Evolutionary conservation across 2,888 invertebrate genomes (phyloP).

Genomic region (Rhopalosiphum nymphaeae): DNA sequence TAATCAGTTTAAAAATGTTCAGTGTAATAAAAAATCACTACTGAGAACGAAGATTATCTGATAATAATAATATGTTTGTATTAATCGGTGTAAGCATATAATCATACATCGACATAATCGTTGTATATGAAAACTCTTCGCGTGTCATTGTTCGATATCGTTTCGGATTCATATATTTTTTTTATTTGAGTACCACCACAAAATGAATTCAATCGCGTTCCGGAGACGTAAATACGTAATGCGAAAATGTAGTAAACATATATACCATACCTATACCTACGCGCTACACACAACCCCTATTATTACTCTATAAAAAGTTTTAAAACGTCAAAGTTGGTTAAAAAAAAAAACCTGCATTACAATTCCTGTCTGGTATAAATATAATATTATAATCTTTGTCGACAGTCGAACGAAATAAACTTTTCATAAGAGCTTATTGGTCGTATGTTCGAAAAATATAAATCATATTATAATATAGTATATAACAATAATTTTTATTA

Average conservation of each 20-base stretch:
- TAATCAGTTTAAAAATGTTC: too few species aligned
- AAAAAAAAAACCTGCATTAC: not conserved
- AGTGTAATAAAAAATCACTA: not conserved
- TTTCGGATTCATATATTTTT: not conserved
- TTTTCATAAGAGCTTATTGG: not conserved
- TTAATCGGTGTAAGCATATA: too few species aligned
- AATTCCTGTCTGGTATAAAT: not conserved
- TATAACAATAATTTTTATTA: too few species aligned
- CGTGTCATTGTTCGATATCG: not conserved
- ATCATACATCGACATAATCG: too few species aligned
- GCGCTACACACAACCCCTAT: not conserved
- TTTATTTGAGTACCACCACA: not conserved
- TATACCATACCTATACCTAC: not conserved
- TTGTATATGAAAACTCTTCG: not conserved
- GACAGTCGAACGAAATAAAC: not conserved
- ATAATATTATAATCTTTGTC: not conserved
- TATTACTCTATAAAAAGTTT: not conserved
- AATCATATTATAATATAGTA: too few species aligned
- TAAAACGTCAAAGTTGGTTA: not conserved
- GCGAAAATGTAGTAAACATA: not conserved
- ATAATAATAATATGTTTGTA: not conserved
- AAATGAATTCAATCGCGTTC: not conserved
- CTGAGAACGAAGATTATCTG: not conserved
- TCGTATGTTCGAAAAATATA: not conserved
- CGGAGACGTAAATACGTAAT: not conserved